Conservation (phyloP, 2,113 vertebrate genomes). For the Elephantulus edwardii region DNA sequence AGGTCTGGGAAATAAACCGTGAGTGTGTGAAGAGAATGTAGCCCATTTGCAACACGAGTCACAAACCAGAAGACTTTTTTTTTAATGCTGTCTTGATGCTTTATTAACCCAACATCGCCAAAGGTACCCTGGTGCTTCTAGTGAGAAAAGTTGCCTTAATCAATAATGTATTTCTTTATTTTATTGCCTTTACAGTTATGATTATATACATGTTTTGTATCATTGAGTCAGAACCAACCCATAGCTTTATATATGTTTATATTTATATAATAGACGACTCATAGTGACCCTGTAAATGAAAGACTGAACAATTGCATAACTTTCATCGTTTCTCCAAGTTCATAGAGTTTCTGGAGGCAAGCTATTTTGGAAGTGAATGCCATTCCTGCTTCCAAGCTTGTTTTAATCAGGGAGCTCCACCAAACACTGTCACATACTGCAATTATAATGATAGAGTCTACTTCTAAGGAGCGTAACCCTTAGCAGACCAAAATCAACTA, state of each 20-base stretch:
- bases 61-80: not conserved
- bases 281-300: too few relatives aligned
- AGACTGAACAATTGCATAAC: too few relatives aligned
- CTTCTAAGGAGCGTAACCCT: not conserved
- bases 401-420: too few relatives aligned
- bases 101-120: not conserved
- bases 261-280: not conserved
- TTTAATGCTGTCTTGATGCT: not conserved
- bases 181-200: too few relatives aligned
- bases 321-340: too few relatives aligned
- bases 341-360: too few relatives aligned
- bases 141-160: not conserved
- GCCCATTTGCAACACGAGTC: not conserved
- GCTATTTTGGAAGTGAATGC: too few relatives aligned
- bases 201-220: too few relatives aligned
- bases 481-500: not conserved
- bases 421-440: too few relatives aligned
- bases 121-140: not conserved
- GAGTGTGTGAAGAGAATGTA: not conserved
- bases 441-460: not conserved
- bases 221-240: too few relatives aligned
- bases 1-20: not conserved
- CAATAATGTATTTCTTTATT: constrained; percentile 17
- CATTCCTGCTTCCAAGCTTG: too few relatives aligned
- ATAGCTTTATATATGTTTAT: too few relatives aligned